Evolutionary conservation across 2,888 invertebrate species (phyloP).

Genomic region (Ophion obscuratus): DNA sequence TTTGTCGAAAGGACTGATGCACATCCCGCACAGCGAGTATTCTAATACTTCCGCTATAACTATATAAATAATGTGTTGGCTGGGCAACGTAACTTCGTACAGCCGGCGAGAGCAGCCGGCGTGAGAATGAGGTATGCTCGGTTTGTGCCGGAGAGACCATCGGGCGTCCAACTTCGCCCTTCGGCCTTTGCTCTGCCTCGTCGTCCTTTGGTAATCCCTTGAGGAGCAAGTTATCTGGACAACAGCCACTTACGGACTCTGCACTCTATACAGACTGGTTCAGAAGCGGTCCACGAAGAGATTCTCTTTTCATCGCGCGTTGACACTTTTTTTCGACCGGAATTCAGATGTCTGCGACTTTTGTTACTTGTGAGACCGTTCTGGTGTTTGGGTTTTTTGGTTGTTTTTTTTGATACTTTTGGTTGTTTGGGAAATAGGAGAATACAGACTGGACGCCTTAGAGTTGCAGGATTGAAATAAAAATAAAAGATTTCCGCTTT

Average conservation of each 20-base stretch:
- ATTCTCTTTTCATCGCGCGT: background rate
- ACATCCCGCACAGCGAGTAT: constrained; percentile 55
- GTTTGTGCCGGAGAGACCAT: constrained; percentile 45
- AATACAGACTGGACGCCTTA: too few species aligned
- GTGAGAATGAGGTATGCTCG: constrained; percentile 66
- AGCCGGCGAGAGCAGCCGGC: constrained; percentile 44
- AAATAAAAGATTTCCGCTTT: too few species aligned
- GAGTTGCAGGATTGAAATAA: too few species aligned
- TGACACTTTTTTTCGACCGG: too few species aligned
- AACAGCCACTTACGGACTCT: constrained; percentile 17
- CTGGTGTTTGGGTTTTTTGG: too few species aligned
- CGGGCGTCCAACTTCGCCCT: background rate
- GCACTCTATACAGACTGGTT: constrained; percentile 38
- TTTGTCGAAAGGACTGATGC: constrained; percentile 57
- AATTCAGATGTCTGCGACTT: too few species aligned
- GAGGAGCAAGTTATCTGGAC: constrained; percentile 53
- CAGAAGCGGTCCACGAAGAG: constrained; percentile 23
- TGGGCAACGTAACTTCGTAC: constrained; percentile 19
- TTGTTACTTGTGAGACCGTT: too few species aligned
- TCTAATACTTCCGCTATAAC: constrained; percentile 62
- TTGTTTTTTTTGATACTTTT: too few species aligned
- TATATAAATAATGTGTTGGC: constrained; percentile 25
- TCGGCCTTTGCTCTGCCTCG: background rate
- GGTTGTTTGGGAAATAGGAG: too few species aligned
- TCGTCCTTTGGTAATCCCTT: constrained; percentile 24